Conservation (phyloP, 2,888 invertebrate species). For the Phyllotreta striolata region DNA sequence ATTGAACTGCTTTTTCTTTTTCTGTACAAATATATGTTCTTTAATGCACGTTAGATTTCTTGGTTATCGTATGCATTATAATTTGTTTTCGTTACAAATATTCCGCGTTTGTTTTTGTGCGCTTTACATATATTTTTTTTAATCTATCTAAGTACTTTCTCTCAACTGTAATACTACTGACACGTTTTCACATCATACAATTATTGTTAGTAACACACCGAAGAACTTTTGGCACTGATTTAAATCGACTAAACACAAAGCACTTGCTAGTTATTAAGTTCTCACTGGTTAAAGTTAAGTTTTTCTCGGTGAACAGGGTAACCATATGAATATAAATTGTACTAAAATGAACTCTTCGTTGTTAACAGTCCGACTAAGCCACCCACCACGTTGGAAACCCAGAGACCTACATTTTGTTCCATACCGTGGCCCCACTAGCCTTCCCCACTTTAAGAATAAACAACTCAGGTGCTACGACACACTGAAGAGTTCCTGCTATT, state of each 20-base stretch:
- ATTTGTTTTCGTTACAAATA: background rate
- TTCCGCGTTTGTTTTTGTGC: constrained; percentile 5
- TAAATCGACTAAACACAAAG: constrained; percentile 15
- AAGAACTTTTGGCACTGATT: constrained; percentile 22
- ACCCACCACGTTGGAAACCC: constrained; percentile 59
- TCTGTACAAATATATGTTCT: too few species aligned
- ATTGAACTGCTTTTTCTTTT: background rate
- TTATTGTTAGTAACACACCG: background rate
- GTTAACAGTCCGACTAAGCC: constrained; percentile 57
- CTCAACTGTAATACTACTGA: constrained; percentile 10
- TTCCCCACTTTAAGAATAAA: constrained; percentile 38
- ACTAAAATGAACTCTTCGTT: constrained; percentile 51
- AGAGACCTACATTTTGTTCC: constrained; percentile 59
- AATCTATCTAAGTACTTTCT: constrained; percentile 13
- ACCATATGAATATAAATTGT: constrained; percentile 15
- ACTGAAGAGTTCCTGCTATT: constrained; percentile 43
- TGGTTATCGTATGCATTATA: constrained; percentile 5
- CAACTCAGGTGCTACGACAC: constrained; percentile 42
- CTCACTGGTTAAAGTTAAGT: background rate
- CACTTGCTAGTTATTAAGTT: constrained; percentile 11
- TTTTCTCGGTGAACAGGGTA: constrained; percentile 40
- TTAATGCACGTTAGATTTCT: too few species aligned
- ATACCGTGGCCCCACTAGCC: constrained; percentile 48
- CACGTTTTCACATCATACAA: constrained; percentile 16
- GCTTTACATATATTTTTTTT: constrained; percentile 12